Evolutionary conservation across 2,113 vertebrate species (phyloP), one percentile per base, ranked within the genome.

Genomic region (Myocastor coypus): DNA sequence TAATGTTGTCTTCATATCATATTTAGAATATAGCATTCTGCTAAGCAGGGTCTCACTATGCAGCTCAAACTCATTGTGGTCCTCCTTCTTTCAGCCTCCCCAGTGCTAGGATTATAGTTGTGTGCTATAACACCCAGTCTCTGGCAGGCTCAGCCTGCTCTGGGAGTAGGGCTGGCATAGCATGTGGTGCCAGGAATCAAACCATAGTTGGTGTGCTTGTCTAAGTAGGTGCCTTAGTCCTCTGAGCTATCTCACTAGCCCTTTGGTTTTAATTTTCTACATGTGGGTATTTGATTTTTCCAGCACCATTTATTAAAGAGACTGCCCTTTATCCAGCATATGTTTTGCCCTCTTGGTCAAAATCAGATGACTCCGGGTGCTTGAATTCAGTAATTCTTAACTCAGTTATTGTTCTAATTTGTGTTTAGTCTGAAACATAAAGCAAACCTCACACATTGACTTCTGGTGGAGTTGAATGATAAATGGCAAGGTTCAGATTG

Each of bases 391-490:
- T 7, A 78, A 91, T 69, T 80, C 34, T 57, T 84, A 88, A 66
- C 75, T 92, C 73, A 92, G 1, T 37, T 37, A 0, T 34, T 78
- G 11, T 66, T 55, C n/a, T 32, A 20, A 57, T 84, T 89, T 93
- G 30, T 84, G 16, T 87, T 96, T 78, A 93, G 32, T 61, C 20
- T 78, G 84, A 92, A 94, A 78, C n/a, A 69, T 14, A 83, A 68
- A 28, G 37, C 87, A 71, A 85, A 84, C 26, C 5, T 93, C 55
- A 80, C 13, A 78, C 22, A 10, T 1, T 63, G 89, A 80, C 26
- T 93, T 86, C 22, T 63, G 22, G 28, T 46, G 17, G 40, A 80
- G 5, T n/a, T 66, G 24, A 71, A 0, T 80, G 50, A 52, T 91
- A 50, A 61, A 37, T 87, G 63, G 77, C 14, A 83, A 83, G 55